A percentile compares a stretch with the other conserved stretches of the same genome.
These are phyloP conservation scores for Eulithis prunata DNA, from an alignment of 2,888 invertebrate species.

Conservation along the genomic window DNA sequence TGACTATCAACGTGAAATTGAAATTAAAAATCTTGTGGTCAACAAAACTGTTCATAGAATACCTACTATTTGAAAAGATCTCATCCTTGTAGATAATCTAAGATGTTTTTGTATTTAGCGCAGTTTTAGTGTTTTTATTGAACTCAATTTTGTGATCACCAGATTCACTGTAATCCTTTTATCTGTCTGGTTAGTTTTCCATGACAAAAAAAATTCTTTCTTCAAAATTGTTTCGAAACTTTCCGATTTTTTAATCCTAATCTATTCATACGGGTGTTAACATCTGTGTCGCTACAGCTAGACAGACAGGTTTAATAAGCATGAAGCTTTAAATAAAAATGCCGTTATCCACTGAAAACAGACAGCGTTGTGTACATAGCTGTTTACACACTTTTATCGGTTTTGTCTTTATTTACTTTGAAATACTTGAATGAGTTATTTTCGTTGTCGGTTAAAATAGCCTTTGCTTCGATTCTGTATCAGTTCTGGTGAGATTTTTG, in stretches of 20 bases:
- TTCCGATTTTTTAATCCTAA: slow-evolving; percentile 33
- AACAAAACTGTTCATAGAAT: too few species aligned
- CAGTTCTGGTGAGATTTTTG: background rate
- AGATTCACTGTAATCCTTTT: too few species aligned
- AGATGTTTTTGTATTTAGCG: too few species aligned
- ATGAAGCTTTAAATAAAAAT: slow-evolving; percentile 49
- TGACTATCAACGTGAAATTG: too few species aligned
- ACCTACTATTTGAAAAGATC: too few species aligned
- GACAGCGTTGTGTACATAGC: slow-evolving; percentile 25
- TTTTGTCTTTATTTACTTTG: slow-evolving; percentile 16
- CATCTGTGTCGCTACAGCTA: slow-evolving; percentile 41
- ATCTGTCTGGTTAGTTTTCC: background rate
- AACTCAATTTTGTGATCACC: too few species aligned
- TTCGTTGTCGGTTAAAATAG: slow-evolving; percentile 8
- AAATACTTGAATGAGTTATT: slow-evolving; percentile 16
- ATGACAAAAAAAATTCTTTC: slow-evolving; percentile 13
- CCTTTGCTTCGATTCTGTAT: background rate
- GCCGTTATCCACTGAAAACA: slow-evolving; percentile 36
- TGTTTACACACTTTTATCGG: slow-evolving; percentile 23
- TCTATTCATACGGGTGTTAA: slow-evolving; percentile 40
- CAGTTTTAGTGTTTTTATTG: too few species aligned
- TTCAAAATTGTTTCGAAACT: slow-evolving; percentile 25
- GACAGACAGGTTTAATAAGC: slow-evolving; percentile 58
- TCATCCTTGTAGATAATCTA: too few species aligned
- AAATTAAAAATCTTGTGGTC: too few species aligned